Base-by-base conservation (phyloP, 2,888 invertebrate genomes). In the Eudasyphora cyanicolor region DNA sequence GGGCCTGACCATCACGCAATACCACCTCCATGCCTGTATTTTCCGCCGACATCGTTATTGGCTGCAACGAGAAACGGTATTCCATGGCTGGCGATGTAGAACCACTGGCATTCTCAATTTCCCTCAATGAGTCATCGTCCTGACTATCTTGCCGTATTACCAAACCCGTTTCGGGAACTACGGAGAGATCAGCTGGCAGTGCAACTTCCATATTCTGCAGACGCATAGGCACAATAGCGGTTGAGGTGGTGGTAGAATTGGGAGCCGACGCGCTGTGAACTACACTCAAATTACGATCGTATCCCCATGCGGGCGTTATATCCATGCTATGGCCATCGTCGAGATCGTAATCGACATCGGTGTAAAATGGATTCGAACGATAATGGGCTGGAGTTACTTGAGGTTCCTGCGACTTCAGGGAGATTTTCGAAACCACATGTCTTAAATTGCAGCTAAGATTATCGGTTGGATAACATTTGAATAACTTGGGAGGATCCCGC, bases 331-430 rank as follows among this genome's bases (percentile, higher is more conserved):
- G 76, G 19, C 38, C 79, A 60, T 84, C 84, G 69, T 95, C 95
- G 2, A 94, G 94, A 88, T 96, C 96, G 94, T 96, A 96, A 87
- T 96, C 96, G 14, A 95, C 93, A 88, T 96, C 96, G 93, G 95
- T 95, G 89, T 96, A 95, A 54, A 95, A 95, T 84, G 94, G 94
- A 87, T 90, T 91, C 0, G 92, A 90, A 60, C 90, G 91, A 88
- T 94, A 95, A 78, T 93, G 92, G 38, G 94, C 92, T 2, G 93
- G 93, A 1, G 93, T 93, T 14, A 93, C 93, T 86, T 94, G 93
- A 0, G 93, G 93, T 87, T 94, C 94, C 6, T 94, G 94, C 2
- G 91, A 90, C 54, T 94, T 93, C 19, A 95, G 92, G 29, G 94
- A 93, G 74, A 96, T 94, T 87, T 93, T 93, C 64, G 93, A 93